Percentiles rank a stretch among this genome's conserved stretches.
Evolutionary conservation across 2,888 invertebrate genomes (phyloP).

Genomic region (Vandiemenella viatica): DNA sequence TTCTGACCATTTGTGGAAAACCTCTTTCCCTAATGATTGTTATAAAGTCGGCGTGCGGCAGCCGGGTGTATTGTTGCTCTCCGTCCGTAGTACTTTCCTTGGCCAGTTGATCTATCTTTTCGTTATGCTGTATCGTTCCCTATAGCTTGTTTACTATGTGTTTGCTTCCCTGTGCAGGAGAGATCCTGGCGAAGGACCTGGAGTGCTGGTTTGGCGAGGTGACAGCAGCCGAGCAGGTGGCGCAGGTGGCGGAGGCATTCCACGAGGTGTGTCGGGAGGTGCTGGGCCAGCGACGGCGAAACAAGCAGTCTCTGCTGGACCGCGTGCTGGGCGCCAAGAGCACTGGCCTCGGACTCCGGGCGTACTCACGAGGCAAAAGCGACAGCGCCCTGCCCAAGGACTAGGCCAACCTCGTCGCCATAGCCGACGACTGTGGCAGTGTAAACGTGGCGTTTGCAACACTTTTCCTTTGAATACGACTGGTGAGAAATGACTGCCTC

Average conservation of each 20-base stretch:
- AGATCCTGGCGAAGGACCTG: slow-evolving; percentile 73
- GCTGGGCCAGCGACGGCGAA: slow-evolving; percentile 57
- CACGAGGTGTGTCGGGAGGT: slow-evolving; percentile 74
- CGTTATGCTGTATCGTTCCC: too few species aligned
- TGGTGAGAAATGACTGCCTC: too few species aligned
- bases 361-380: slow-evolving; percentile 75
- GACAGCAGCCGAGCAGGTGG: slow-evolving; percentile 71
- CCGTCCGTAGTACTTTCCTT: too few species aligned
- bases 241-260: slow-evolving; percentile 70
- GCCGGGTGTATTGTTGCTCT: too few species aligned
- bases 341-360: slow-evolving; percentile 44
- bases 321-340: slow-evolving; percentile 67
- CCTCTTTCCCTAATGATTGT: too few species aligned
- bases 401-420: not conserved
- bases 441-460: too few species aligned
- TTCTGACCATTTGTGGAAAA: too few species aligned
- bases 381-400: slow-evolving; percentile 79
- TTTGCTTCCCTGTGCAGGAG: slow-evolving; percentile 31
- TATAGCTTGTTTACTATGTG: too few species aligned
- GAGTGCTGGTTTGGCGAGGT: slow-evolving; percentile 80
- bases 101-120: too few species aligned
- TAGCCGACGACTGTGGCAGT: too few species aligned
- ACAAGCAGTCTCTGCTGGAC: slow-evolving; percentile 66
- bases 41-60: too few species aligned
- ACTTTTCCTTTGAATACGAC: too few species aligned